Percentiles rank a stretch among this genome's conserved stretches.
phyloP scores from a whole-genome alignment of 2,797 vertebrate species.

The Myiothlypis chrysogaster region DNA sequence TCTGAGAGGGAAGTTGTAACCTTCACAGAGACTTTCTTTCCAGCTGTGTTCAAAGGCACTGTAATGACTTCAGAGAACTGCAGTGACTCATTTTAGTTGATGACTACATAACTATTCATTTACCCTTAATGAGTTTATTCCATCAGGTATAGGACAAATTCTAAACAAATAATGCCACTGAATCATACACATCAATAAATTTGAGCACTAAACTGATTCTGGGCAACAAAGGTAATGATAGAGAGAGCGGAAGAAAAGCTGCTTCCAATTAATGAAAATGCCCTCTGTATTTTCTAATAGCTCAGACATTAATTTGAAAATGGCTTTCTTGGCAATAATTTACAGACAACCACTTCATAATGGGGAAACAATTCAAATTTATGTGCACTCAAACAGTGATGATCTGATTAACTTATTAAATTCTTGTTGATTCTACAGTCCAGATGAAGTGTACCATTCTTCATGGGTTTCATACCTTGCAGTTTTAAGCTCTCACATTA shows the following conservation, averaged over 20 bases:
- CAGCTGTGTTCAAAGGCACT: slow-evolving; percentile 69
- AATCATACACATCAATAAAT: slow-evolving; percentile 74
- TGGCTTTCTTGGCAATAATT: slow-evolving; percentile 78
- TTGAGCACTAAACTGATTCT: slow-evolving; percentile 65
- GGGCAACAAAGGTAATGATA: slow-evolving; percentile 70
- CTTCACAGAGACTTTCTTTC: slow-evolving; percentile 65
- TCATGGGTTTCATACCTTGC: slow-evolving; percentile 67
- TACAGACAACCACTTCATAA: slow-evolving; percentile 80
- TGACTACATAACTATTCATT: slow-evolving; percentile 77
- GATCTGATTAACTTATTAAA: slow-evolving; percentile 84
- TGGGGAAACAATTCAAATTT: slow-evolving; percentile 82
- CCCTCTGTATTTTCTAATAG: slow-evolving; percentile 80
- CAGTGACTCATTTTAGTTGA: slow-evolving; percentile 73
- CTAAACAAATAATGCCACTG: slow-evolving; percentile 71
- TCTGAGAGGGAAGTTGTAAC: slow-evolving; percentile 54
- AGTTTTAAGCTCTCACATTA: slow-evolving; percentile 66
- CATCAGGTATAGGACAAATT: slow-evolving; percentile 72
- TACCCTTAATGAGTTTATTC: slow-evolving; percentile 77
- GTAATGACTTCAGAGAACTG: slow-evolving; percentile 71
- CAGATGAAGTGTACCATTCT: slow-evolving; percentile 73
- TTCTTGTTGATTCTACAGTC: slow-evolving; percentile 80
- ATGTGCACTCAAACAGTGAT: slow-evolving; percentile 74
- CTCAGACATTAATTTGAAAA: slow-evolving; percentile 79
- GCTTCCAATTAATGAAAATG: slow-evolving; percentile 79
- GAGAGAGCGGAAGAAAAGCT: slow-evolving; percentile 66